These are phyloP conservation scores for Tryphoninae sp. DNA, from an alignment of 2,888 invertebrate species.

Conservation along the genomic window DNA sequence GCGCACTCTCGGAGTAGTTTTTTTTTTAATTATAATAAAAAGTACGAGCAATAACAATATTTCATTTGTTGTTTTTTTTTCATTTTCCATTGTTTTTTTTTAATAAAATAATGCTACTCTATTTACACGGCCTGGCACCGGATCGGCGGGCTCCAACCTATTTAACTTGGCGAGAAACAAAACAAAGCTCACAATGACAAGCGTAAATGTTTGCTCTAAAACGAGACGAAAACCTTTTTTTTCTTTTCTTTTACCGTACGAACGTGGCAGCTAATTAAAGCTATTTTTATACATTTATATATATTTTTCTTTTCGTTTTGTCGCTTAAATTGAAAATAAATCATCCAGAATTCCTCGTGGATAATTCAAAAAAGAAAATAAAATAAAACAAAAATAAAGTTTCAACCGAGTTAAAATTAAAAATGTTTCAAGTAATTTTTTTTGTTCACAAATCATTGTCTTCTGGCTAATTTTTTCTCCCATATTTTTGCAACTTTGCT, in stretches of 20 bases:
- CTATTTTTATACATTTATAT: conserved; percentile 34
- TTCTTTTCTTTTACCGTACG: conserved; percentile 2
- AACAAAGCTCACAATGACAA: conserved; percentile 56
- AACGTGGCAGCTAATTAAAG: conserved; percentile 31
- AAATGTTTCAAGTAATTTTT: conserved; percentile 22
- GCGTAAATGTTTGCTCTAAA: conserved; percentile 44
- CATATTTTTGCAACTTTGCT: conserved; percentile 66
- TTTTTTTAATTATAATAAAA: conserved; percentile 68
- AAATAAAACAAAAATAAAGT: not conserved
- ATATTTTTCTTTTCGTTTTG: conserved; percentile 25
- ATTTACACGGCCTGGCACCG: conserved; percentile 69
- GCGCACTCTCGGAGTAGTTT: conserved; percentile 11
- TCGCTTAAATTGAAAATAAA: not conserved
- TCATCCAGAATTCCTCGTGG: not conserved
- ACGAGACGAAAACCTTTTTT: conserved; percentile 51
- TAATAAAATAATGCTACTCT: conserved; percentile 73
- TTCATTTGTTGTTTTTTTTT: conserved; percentile 48
- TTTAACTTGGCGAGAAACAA: conserved; percentile 40
- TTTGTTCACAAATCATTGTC: not conserved
- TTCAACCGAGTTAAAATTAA: conserved; percentile 18
- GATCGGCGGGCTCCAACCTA: conserved; percentile 49
- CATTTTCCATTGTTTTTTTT: conserved; percentile 43
- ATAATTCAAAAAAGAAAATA: not conserved
- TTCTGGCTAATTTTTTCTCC: not conserved
- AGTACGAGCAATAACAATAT: conserved; percentile 71